phyloP scores from a whole-genome alignment of 1,140 invertebrate species.

The Coenobita brevimanus region DNA sequence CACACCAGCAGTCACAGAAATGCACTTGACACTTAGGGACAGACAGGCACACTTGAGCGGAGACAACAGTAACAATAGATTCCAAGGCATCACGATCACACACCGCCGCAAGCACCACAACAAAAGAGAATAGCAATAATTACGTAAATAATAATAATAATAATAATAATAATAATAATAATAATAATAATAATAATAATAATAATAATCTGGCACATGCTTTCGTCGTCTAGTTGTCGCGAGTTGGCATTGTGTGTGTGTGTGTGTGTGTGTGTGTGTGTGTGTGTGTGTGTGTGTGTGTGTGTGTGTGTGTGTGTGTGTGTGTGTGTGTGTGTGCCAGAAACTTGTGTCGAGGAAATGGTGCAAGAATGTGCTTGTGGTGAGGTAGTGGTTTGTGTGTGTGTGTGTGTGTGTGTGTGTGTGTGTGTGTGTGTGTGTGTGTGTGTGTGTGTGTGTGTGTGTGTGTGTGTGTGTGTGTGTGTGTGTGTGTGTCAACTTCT shows the following conservation, averaged over 20 bases:
- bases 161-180: too few species aligned
- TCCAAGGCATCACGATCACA: too few species aligned
- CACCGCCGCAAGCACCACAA: too few species aligned
- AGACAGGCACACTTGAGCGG: too few species aligned
- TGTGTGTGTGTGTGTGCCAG: not conserved
- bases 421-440: not conserved
- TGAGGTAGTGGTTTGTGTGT: not conserved
- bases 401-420: too few species aligned
- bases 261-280: conserved; percentile 31
- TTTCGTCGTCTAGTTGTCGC: not conserved
- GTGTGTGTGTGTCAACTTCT: not conserved
- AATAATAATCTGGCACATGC: not conserved
- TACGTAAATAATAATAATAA: too few species aligned
- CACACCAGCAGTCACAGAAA: too few species aligned
- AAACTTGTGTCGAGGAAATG: not conserved
- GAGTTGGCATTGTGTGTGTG: conserved; percentile 8
- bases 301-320: not conserved
- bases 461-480: not conserved
- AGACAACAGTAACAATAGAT: too few species aligned
- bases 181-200: too few species aligned
- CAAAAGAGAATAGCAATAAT: too few species aligned
- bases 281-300: not conserved
- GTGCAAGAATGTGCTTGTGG: not conserved
- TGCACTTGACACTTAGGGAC: too few species aligned
- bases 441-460: not conserved